Evolutionary conservation across 53 echinoderm and acorn worm species (phyloP).

Genomic region (Hippasteria phrygiana): DNA sequence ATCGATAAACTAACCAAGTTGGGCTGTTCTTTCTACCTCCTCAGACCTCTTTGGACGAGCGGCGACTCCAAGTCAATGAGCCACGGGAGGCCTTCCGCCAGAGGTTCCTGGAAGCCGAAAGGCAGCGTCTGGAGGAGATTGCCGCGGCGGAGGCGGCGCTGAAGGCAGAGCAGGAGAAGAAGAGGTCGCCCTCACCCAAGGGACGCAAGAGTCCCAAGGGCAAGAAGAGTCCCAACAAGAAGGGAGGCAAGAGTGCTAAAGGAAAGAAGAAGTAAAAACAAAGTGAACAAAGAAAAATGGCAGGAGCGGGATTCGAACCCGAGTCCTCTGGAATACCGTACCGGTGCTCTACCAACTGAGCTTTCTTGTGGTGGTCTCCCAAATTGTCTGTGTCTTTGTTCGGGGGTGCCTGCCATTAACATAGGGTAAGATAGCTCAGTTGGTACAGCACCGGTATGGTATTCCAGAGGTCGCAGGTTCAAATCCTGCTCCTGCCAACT

Average conservation of each 20-base stretch:
- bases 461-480: too few relatives aligned
- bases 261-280: conserved; percentile 54
- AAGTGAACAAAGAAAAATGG: background rate
- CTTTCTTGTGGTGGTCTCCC: too few relatives aligned
- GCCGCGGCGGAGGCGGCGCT: conserved; percentile 91
- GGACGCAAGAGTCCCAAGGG: conserved; percentile 94
- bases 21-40: background rate
- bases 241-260: conserved; percentile 80
- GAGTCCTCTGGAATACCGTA: too few relatives aligned
- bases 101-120: conserved; percentile 96
- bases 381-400: too few relatives aligned
- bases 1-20: background rate
- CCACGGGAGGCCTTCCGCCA: conserved; percentile 95
- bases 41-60: conserved; percentile 83
- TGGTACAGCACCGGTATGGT: too few relatives aligned
- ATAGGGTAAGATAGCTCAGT: too few relatives aligned
- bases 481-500: too few relatives aligned
- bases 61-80: conserved; percentile 78
- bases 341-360: too few relatives aligned
- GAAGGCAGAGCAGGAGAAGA: conserved; percentile 92
- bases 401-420: too few relatives aligned
- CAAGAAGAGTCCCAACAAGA: conserved; percentile 96
- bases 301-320: too few relatives aligned
- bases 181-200: conserved; percentile 90
- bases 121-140: conserved; percentile 92